These are phyloP conservation scores for Heteromyza rotundicornis DNA, from an alignment of 2,888 invertebrate species.

Conservation along the genomic window DNA sequence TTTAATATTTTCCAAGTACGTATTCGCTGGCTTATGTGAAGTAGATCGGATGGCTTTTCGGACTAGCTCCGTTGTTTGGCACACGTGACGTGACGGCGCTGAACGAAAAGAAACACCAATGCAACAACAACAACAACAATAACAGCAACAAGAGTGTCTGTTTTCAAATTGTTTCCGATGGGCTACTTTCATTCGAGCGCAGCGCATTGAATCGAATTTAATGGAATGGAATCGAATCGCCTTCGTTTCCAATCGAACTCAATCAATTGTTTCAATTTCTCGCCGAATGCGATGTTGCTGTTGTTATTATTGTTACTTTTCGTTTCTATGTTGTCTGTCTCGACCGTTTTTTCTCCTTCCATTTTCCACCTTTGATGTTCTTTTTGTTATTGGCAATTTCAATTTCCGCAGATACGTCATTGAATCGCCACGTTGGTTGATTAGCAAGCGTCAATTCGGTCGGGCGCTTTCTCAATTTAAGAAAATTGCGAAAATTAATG, in stretches of 20 bases:
- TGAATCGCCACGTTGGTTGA: constrained; percentile 72
- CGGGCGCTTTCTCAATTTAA: constrained; percentile 65
- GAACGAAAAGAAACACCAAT: background rate
- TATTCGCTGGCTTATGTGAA: constrained; percentile 35
- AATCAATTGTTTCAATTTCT: constrained; percentile 39
- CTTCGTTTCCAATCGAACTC: constrained; percentile 38
- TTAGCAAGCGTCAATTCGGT: constrained; percentile 64
- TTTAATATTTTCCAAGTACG: constrained; percentile 63
- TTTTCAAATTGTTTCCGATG: background rate
- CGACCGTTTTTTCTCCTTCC: background rate
- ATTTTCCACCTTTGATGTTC: background rate
- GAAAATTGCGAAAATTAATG: constrained; percentile 67
- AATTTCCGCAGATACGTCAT: constrained; percentile 64
- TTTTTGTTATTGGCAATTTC: constrained; percentile 4
- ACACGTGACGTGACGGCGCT: background rate
- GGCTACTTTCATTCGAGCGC: constrained; percentile 18
- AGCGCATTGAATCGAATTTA: constrained; percentile 8
- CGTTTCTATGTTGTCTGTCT: background rate
- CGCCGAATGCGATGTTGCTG: constrained; percentile 26
- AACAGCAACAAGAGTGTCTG: background rate
- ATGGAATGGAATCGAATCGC: too few species aligned
- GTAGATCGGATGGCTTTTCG: constrained; percentile 23
- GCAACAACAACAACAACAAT: constrained; percentile 3
- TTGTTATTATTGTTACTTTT: background rate
- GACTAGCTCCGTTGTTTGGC: background rate